Conservation (phyloP, 2,797 vertebrate genomes). For the Hemibagrus guttatus region DNA sequence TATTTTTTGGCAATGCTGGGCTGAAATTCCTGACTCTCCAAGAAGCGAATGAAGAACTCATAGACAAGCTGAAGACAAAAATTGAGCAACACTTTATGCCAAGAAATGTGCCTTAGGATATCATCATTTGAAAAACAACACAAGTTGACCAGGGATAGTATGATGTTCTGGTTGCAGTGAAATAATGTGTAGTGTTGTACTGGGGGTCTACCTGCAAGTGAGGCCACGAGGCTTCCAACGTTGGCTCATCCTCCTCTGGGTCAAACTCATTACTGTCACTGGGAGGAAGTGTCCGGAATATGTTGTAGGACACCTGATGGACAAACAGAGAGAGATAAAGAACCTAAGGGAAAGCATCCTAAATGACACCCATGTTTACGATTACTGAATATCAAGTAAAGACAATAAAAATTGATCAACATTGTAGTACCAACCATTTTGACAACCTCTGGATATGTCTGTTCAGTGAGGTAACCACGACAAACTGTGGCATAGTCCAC, state of each 20-base stretch:
- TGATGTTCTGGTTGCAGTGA: neutral
- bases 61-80: slow-evolving; percentile 87
- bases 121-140: neutral
- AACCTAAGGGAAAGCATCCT: neutral
- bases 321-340: neutral
- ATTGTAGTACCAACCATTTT: slow-evolving; percentile 90
- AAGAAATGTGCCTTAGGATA: neutral
- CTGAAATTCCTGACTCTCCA: slow-evolving; percentile 99
- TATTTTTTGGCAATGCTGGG: slow-evolving; percentile 99
- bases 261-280: slow-evolving; percentile 99
- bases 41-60: slow-evolving; percentile 99
- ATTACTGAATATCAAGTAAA: neutral
- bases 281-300: slow-evolving; percentile 98
- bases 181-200: neutral
- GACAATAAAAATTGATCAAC: neutral
- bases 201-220: slow-evolving; percentile 89
- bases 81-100: neutral
- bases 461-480: slow-evolving; percentile 98
- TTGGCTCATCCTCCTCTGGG: slow-evolving; percentile 98
- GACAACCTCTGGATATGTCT: slow-evolving; percentile 99
- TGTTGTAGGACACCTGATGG: slow-evolving; percentile 95
- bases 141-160: neutral
- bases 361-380: neutral
- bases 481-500: slow-evolving; percentile 99
- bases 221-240: slow-evolving; percentile 97